Base-by-base conservation (phyloP, 2,797 vertebrate genomes). In the Psittacula derbiana region DNA sequence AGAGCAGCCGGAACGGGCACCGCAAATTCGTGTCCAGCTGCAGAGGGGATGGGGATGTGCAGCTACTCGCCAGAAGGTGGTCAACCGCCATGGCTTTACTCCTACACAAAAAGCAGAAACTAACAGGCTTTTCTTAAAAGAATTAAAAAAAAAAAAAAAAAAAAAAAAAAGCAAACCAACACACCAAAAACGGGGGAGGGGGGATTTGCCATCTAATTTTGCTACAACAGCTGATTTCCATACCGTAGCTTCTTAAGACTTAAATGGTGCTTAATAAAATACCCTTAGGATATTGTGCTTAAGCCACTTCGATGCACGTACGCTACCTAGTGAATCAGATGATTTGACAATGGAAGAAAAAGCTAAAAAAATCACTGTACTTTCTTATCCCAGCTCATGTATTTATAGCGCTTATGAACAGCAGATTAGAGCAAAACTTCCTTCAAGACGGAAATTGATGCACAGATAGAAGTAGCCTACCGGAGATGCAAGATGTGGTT, bases 361-460 rank as follows among this genome's bases (percentile, higher is more conserved):
- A 16, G 4, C 57, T 28, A 10, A 71, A 86, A 86, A 49, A 62
- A 62, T 30, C 30, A 2, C 12, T 10, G 19, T 64, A 40, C 53
- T 70, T 50, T 28, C 11, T 40, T 76, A 20, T 33, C 41, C 70
- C 11, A 18, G 53, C 58, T 82, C 52, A 12, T 12, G 36, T 38
- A 38, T 69, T 69, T 69, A 21, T 24, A 62, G 86, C 15, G 12
- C 30, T 67, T 50, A 24, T 0, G 44, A 85, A 69, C 69, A 96
- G 47, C 31, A 27, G 69, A 79, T 78, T 38, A 70, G 84, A 57
- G 33, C 58, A 52, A 79, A 95, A 96, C 94, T 92, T 95, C 95
- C 86, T 75, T 36, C 23, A 27, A 76, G 83, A 60, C 8, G 43
- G 94, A 96, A 86, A 91, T 38, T 38, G 86, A 49, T 73, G 66